phyloP scores from a whole-genome alignment of 2,888 invertebrate species.

The Elmis aenea region DNA sequence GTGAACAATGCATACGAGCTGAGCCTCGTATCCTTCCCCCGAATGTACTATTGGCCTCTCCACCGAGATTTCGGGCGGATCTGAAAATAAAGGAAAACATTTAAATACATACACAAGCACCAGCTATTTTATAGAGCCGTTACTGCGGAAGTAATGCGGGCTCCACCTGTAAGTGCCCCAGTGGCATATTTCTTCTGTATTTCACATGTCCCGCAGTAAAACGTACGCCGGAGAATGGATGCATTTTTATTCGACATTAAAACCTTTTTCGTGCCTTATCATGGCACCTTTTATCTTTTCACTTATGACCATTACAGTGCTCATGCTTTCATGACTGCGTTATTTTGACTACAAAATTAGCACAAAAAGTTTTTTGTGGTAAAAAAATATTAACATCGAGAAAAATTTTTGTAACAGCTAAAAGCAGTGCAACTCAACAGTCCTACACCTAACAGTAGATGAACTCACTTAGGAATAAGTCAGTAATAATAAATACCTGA shows the following conservation, averaged over 20 bases:
- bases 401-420: too few relatives aligned
- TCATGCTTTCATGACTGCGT: slow-evolving; percentile 11
- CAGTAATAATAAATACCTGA: too few relatives aligned
- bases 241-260: slow-evolving; percentile 16
- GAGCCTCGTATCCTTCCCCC: slow-evolving; percentile 62
- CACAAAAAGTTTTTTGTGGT: too few relatives aligned
- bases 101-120: slow-evolving; percentile 13
- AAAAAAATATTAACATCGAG: too few relatives aligned
- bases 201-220: slow-evolving; percentile 11
- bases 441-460: too few relatives aligned
- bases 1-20: slow-evolving; percentile 64
- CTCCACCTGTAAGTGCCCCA: slow-evolving; percentile 14
- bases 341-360: slow-evolving; percentile 17
- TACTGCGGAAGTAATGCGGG: slow-evolving; percentile 6
- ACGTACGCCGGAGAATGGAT: slow-evolving; percentile 8
- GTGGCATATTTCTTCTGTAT: slow-evolving; percentile 12
- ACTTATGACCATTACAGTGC: slow-evolving; percentile 12
- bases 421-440: too few relatives aligned
- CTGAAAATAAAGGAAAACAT: slow-evolving; percentile 39
- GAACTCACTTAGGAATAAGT: too few relatives aligned
- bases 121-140: slow-evolving; percentile 10
- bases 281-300: slow-evolving; percentile 16
- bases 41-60: slow-evolving; percentile 62
- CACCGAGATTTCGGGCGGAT: slow-evolving; percentile 56
- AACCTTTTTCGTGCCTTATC: slow-evolving; percentile 17